These are phyloP conservation scores for Bembecia ichneumoniformis DNA, from an alignment of 2,888 invertebrate species.

Conservation along the genomic window DNA sequence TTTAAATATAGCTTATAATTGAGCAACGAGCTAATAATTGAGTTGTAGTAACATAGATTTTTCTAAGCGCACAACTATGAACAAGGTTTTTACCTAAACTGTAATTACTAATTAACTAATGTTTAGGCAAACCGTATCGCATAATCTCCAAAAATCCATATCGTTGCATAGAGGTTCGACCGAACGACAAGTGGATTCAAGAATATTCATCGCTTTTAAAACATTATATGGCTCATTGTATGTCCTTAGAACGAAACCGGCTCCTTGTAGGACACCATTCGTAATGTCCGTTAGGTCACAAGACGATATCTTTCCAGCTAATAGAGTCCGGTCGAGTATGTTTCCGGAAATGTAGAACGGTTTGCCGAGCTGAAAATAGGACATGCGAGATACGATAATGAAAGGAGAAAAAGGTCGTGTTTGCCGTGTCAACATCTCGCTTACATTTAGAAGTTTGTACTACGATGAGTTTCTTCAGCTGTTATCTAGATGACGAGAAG, in stretches of 20 bases:
- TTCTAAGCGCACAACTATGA: too few species aligned
- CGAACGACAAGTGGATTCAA: slow-evolving; percentile 15
- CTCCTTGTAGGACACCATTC: slow-evolving; percentile 21
- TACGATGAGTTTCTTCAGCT: too few species aligned
- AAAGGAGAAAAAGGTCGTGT: not conserved
- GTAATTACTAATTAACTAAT: too few species aligned
- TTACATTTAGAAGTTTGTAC: not conserved
- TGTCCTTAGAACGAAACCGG: slow-evolving; percentile 19
- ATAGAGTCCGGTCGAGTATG: slow-evolving; percentile 19
- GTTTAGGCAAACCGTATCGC: not conserved
- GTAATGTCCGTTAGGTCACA: slow-evolving; percentile 24
- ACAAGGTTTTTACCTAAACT: too few species aligned
- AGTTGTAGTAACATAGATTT: too few species aligned
- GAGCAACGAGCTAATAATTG: too few species aligned
- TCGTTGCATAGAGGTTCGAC: slow-evolving; percentile 15
- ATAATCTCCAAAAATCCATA: slow-evolving; percentile 18
- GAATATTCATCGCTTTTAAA: slow-evolving; percentile 12
- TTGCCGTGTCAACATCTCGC: not conserved
- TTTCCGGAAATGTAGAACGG: slow-evolving; percentile 28
- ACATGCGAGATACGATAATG: not conserved
- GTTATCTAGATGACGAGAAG: too few species aligned
- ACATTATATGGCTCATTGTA: slow-evolving; percentile 14
- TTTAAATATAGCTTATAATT: too few species aligned
- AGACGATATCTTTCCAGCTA: slow-evolving; percentile 9
- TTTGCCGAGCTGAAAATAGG: slow-evolving; percentile 18